Base-by-base conservation (phyloP, 1,140 invertebrate species). In the Heterodera schachtii region DNA sequence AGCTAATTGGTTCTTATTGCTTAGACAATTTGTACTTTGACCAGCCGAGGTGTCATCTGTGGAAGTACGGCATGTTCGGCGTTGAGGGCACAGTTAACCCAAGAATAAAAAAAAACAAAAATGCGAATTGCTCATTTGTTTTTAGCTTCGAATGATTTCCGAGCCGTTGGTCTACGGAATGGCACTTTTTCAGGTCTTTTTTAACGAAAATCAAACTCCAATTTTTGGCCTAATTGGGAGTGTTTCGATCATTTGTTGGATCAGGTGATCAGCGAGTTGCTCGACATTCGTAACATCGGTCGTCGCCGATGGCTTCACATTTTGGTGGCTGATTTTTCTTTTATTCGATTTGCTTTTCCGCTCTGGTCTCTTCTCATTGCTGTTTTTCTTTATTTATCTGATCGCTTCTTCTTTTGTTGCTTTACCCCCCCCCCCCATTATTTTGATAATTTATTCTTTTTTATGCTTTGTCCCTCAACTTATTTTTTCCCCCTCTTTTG, bases 291-390 rank as follows among this genome's bases (percentile, higher is more conserved):
- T n/a, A 66, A 83, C 52, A 90, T 90, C 64, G 88, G 88, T 21
- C 49, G 80, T 19, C 75, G 85, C 13, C 81, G 87, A 41, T 89
- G 89, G 89, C 89, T 86, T 81, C 85, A 87, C 73, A 83, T 90
- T 64, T 80, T 90, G 80, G 89, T 90, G 75, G 82, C 75, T 47
- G 9, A 44, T 57, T 44, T 31, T 8, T n/a, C 6, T 75, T 67
- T 16, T 82, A 3, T 41, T 81, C 19, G 4, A 71, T 47, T 73
- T 1, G 31, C 31, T 31, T 31, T 31, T 31, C 31, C 31, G 31
- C 31, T 31, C 31, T 31, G 31, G 31, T 31, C 31, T 31, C 31
- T 31, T 31, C 31, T 31, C 31, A 31, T 31, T 31, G 31, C 31
- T 31, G 31, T 31, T 31, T 31, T 31, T 31, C 31, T 31, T 31